Evolutionary conservation across 2,797 vertebrate species (phyloP), one percentile per base, ranked within the genome.

Genomic region (Leptoclinus maculatus): DNA sequence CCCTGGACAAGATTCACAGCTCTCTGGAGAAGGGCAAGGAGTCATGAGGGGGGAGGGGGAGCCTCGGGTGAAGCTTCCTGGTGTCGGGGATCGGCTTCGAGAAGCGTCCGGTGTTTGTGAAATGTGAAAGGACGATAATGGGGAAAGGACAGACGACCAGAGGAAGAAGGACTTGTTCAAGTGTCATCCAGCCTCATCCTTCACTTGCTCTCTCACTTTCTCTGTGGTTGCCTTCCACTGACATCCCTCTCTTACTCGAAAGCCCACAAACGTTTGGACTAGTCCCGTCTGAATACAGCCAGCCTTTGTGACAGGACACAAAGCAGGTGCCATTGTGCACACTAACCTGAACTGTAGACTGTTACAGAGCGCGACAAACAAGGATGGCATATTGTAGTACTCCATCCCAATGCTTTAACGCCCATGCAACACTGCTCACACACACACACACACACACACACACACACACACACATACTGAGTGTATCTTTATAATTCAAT

Each of bases 1-100:
- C 96, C 75, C 88, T 96, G 69, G 95, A 96, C 81, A 96, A 96
- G 93, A 96, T 96, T 78, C 92, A 95, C 92, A 94, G 94, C 90
- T 95, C 94, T 60, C 84, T 96, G 88, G 95, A 96, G 84, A 96
- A 96, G 70, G 93, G 94, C 79, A 96, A 96, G 87, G 93, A 94
- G 70, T 96, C 95, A 4, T 96, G 94, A 94, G 86, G 71, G 64
- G 67, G 58, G 19, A 5, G 29, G 66, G 39, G 67, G 57, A 56
- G 71, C 76, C 71, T 54, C 43, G 1, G 82, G 71, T 5, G 74
- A 69, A 77, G 66, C 79, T 38, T 66, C 56, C 68, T 51, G 72
- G 47, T 36, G 67, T 78, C 74, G 39, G 73, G 70, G 74, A 45
- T 65, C 32, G 17, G 56, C 78, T 63, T 17, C 8, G 62, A 71